Percentiles rank a stretch among this genome's conserved stretches.
phyloP scores from a whole-genome alignment of 1,140 invertebrate genomes.

The Polypedilum pembai region DNA sequence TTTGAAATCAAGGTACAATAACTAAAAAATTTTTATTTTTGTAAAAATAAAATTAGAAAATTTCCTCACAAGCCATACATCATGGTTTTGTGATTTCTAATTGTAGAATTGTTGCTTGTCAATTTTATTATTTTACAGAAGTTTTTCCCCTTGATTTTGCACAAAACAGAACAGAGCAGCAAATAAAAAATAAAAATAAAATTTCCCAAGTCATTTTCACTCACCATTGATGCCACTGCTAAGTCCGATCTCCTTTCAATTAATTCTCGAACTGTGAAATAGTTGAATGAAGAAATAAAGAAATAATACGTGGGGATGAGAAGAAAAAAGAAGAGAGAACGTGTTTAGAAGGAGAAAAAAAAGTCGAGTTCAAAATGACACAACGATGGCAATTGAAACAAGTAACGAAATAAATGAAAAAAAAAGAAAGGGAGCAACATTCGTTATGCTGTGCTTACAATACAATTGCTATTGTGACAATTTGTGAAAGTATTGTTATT shows the following conservation, averaged over 20 bases:
- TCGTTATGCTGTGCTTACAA: not conserved
- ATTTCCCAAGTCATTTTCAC: not conserved
- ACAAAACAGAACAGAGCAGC: too few species aligned
- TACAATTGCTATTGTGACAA: not conserved
- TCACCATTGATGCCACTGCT: slow-evolving; percentile 75
- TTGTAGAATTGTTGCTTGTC: too few species aligned
- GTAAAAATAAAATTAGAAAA: too few species aligned
- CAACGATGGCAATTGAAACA: not conserved
- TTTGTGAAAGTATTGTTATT: slow-evolving; percentile 9
- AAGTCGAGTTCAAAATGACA: not conserved
- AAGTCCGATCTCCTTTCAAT: slow-evolving; percentile 85
- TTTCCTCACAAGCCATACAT: too few species aligned
- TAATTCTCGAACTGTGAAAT: slow-evolving; percentile 64
- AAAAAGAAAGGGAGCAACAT: not conserved
- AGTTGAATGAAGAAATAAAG: not conserved
- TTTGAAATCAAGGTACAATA: too few species aligned
- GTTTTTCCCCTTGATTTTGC: too few species aligned
- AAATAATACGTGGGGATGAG: not conserved
- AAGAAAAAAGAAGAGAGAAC: slow-evolving; percentile 15
- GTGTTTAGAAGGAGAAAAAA: too few species aligned
- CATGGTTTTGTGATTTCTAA: too few species aligned
- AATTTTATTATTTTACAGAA: too few species aligned
- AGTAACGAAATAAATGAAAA: not conserved
- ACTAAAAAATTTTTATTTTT: too few species aligned
- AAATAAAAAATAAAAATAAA: not conserved